These are phyloP conservation scores for Drosophila orosa DNA, from an alignment of 1,140 invertebrate genomes.

Conservation along the genomic window DNA sequence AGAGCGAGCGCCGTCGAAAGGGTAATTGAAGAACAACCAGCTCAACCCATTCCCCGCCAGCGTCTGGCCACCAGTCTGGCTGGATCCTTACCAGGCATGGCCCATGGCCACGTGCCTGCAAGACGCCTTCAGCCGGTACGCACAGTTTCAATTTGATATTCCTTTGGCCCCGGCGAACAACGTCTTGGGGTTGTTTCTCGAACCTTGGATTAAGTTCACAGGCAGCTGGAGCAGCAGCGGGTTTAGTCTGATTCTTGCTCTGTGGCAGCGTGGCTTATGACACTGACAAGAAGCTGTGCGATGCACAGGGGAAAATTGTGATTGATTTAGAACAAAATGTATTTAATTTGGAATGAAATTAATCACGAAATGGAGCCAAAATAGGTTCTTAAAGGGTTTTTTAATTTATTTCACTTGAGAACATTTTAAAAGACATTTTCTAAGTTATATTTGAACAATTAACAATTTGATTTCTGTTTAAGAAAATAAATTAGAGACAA, in stretches of 20 bases:
- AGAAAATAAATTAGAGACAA: background rate
- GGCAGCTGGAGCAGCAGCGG: conserved; percentile 5
- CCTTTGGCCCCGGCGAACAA: conserved; percentile 39
- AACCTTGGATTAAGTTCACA: conserved; percentile 67
- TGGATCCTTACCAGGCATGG: conserved; percentile 17
- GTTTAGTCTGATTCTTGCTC: conserved; percentile 23
- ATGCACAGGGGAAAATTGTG: background rate
- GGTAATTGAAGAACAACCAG: conserved; percentile 74
- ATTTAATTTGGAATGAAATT: background rate
- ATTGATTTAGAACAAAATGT: background rate
- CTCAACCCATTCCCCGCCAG: conserved; percentile 33
- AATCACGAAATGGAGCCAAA: background rate
- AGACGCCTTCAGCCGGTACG: conserved; percentile 51
- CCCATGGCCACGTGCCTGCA: conserved; percentile 63
- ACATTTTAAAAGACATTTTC: no score
- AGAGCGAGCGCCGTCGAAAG: conserved; percentile 62
- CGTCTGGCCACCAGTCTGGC: conserved; percentile 18
- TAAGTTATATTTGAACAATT: no score
- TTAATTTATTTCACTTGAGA: background rate
- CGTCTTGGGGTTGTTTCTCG: conserved; percentile 70
- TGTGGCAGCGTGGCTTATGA: conserved; percentile 28
- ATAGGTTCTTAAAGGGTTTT: background rate
- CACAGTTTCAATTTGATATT: conserved; percentile 76
- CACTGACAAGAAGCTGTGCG: conserved; percentile 8
- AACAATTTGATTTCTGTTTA: background rate